A percentile compares a stretch with the other conserved stretches of the same genome.
Evolutionary conservation across 2,113 vertebrate genomes (phyloP).

Genomic region (Phasianus colchicus): DNA sequence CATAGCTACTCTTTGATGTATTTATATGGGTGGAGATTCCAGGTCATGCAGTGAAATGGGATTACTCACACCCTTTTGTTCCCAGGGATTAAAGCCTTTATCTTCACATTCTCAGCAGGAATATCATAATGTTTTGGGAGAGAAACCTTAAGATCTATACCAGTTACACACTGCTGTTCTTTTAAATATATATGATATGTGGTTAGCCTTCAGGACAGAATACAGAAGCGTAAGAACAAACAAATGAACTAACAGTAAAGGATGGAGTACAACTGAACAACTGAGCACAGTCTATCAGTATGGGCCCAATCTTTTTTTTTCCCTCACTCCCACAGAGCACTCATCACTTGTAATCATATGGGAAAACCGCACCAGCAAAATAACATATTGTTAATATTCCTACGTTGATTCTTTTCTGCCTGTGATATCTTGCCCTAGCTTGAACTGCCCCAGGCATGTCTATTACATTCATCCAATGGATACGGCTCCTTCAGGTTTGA

Average conservation of each 20-base stretch:
- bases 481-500: constrained; percentile 30
- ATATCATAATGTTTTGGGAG: constrained; percentile 54
- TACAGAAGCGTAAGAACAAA: constrained; percentile 14
- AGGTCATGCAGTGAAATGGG: constrained; percentile 63
- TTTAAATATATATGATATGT: constrained; percentile 62
- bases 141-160: constrained; percentile 49
- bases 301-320: neutral
- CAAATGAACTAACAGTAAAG: constrained; percentile 26
- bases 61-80: constrained; percentile 71
- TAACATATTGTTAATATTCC: constrained; percentile 52
- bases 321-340: constrained; percentile 54
- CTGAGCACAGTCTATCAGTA: neutral
- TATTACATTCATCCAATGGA: constrained; percentile 30
- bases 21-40: constrained; percentile 70
- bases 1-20: constrained; percentile 68
- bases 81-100: constrained; percentile 73
- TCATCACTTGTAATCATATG: constrained; percentile 65
- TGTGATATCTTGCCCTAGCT: constrained; percentile 71
- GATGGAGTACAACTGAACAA: neutral
- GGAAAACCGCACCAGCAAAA: constrained; percentile 65
- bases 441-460: constrained; percentile 68
- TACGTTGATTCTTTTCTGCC: constrained; percentile 50
- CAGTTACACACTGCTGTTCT: constrained; percentile 25
- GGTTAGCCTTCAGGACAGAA: constrained; percentile 56
- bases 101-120: constrained; percentile 58